Conservation (phyloP, 2,888 invertebrate genomes). For the Cryptocephalus primarius region DNA sequence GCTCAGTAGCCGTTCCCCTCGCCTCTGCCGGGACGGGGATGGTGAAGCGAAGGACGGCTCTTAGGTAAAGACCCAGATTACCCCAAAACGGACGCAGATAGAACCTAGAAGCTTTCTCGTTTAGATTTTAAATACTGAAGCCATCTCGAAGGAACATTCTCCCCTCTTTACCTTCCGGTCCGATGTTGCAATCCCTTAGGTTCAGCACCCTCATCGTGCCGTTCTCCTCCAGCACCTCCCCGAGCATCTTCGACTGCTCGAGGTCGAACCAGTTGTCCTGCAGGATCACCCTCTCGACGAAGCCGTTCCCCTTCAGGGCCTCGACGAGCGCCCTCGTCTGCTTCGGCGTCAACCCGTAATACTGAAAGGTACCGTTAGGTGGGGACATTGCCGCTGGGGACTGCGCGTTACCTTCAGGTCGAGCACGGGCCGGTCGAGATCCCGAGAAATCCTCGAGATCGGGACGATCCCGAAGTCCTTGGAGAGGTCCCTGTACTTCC, state of each 20-base stretch:
- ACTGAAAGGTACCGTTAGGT: no score
- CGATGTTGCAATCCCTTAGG: constrained; percentile 37
- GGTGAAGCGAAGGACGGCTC: no score
- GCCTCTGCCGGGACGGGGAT: no score
- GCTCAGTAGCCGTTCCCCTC: no score
- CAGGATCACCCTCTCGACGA: constrained; percentile 27
- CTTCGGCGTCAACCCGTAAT: constrained; percentile 29
- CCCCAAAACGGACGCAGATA: no score
- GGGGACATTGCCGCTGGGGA: neutral
- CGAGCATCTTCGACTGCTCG: constrained; percentile 31
- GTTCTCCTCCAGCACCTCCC: constrained; percentile 33
- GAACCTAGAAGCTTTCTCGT: no score
- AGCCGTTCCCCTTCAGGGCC: constrained; percentile 29
- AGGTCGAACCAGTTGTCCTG: constrained; percentile 37
- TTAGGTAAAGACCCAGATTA: no score
- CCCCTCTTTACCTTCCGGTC: constrained; percentile 26
- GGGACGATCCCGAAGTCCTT: constrained; percentile 32
- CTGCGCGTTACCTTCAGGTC: no score
- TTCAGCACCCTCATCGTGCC: constrained; percentile 28
- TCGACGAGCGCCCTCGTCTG: constrained; percentile 31
- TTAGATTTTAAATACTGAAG: no score
- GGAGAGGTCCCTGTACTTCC: constrained; percentile 31
- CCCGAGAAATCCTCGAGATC: constrained; percentile 26
- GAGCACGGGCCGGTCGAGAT: neutral
- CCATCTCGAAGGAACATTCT: constrained; percentile 32